A percentile compares a stretch with the other conserved stretches of the same genome.
Conservation (phyloP, 1,140 invertebrate genomes). For the Dysdera silvatica region DNA sequence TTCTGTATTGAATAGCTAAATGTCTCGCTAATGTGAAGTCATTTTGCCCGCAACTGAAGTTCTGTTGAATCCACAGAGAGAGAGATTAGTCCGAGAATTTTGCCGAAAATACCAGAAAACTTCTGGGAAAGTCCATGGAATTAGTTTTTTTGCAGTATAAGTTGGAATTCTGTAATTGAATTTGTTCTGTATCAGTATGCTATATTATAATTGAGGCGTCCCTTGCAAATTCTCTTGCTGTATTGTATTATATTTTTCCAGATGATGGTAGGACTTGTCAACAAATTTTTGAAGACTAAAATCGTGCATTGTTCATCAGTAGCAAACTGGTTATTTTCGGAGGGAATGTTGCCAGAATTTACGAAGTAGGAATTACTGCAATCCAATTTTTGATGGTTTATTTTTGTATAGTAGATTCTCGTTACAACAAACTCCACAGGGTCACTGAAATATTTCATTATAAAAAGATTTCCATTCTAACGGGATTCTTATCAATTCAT, state of each 20-base stretch:
- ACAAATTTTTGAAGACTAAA: conserved; percentile 95
- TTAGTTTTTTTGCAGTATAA: no score
- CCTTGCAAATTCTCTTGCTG: not conserved
- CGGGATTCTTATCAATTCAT: no score
- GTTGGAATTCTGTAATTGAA: no score
- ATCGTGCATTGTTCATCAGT: conserved; percentile 94
- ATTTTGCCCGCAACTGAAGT: no score
- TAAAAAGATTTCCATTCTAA: not conserved
- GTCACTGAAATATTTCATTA: not conserved
- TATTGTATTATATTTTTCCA: conserved; percentile 41
- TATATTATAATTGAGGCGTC: not conserved
- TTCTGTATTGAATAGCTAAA: no score
- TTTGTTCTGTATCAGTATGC: not conserved
- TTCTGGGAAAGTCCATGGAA: no score
- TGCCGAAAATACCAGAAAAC: no score
- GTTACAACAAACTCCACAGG: not conserved
- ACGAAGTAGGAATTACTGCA: conserved; percentile 63
- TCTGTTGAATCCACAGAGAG: no score
- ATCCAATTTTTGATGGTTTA: no score
- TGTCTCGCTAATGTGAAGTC: no score
- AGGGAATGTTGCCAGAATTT: conserved; percentile 88
- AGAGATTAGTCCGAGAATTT: no score
- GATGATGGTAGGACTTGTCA: conserved; percentile 91
- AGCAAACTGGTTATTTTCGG: conserved; percentile 97
- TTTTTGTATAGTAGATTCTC: not conserved